Conservation (phyloP, 1,140 invertebrate species). For the Epicauta chinensis region DNA sequence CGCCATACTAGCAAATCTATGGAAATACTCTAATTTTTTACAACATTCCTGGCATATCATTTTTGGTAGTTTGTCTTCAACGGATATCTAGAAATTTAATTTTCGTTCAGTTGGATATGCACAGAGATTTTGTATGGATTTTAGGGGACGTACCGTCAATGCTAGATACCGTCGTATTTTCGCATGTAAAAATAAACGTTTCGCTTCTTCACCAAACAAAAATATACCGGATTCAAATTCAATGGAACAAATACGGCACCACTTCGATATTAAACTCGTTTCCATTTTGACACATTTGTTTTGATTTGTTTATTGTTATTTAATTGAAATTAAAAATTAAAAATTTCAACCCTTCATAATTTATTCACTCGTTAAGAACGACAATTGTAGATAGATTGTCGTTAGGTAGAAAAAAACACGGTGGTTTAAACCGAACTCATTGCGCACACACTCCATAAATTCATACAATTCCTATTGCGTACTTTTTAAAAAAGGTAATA, state of each 20-base stretch:
- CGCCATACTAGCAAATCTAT: conserved; percentile 53
- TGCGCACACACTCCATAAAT: conserved; percentile 38
- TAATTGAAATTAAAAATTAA: conserved; percentile 10
- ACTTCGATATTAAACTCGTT: conserved; percentile 27
- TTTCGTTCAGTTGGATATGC: neutral
- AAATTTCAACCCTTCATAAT: conserved; percentile 17
- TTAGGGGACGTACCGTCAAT: conserved; percentile 42
- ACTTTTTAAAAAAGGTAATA: conserved; percentile 33
- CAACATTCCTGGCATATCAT: conserved; percentile 50
- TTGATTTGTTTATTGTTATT: too few species aligned
- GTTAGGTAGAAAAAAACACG: neutral
- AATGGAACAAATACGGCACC: conserved; percentile 50
- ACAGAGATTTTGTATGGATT: neutral
- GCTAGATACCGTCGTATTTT: conserved; percentile 53
- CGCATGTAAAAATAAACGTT: conserved; percentile 45
- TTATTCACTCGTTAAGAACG: conserved; percentile 15
- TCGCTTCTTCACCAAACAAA: conserved; percentile 50
- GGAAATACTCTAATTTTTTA: conserved; percentile 49
- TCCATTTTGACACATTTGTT: conserved; percentile 31
- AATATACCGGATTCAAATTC: conserved; percentile 43
- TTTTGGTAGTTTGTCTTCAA: conserved; percentile 51
- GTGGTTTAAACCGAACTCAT: conserved; percentile 33
- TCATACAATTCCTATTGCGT: conserved; percentile 35
- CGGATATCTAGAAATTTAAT: conserved; percentile 21
- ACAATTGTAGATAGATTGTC: conserved; percentile 21